Evolutionary conservation across 2,113 vertebrate species (phyloP), one percentile per base, ranked within the genome.

Genomic region (Lutjanus erythropterus): DNA sequence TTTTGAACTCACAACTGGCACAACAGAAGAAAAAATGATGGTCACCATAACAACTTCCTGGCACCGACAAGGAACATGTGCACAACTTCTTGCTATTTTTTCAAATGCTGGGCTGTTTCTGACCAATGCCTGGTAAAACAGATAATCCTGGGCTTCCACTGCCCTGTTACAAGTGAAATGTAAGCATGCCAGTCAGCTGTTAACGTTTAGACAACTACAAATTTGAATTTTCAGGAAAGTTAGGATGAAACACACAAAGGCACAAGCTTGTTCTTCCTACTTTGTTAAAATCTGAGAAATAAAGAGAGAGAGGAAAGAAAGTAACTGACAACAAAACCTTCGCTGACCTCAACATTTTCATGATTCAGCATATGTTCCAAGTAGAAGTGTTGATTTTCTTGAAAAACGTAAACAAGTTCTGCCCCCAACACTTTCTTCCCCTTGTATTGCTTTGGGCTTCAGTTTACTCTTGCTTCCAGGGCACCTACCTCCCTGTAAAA

Each of bases 341-440:
- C 55, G 60, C 23, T 75, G 77, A 76, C 71, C 46, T 65, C 53
- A 77, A 50, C 7, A 65, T 78, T 81, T 77, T 77, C 61, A 72
- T 67, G 39, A 85, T 76, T 70, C 70, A 58, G 74, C 46, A 53
- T 41, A 53, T 70, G 56, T 61, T 29, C 16, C 6, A 59, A 65
- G 8, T 46, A 44, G 7, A 71, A 31, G 35, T 42, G 59, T 21
- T n/a, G 35, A 27, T 55, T 71, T 74, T 50, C 15, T 67, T 6
- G 8, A 75, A 37, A 66, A 69, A 78, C 46, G 74, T 71, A 62
- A 71, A 76, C 18, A 64, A 12, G 41, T 47, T 76, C 15, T 11
- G 42, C 59, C n/a, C n/a, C 6, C 39, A 58, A 64, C 21, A 29
- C 67, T 60, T 64, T 59, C 7, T 39, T 29, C n/a, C 12, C 9